Base-by-base conservation (phyloP, 2,888 invertebrate species). In the Ectropis crepuscularia region DNA sequence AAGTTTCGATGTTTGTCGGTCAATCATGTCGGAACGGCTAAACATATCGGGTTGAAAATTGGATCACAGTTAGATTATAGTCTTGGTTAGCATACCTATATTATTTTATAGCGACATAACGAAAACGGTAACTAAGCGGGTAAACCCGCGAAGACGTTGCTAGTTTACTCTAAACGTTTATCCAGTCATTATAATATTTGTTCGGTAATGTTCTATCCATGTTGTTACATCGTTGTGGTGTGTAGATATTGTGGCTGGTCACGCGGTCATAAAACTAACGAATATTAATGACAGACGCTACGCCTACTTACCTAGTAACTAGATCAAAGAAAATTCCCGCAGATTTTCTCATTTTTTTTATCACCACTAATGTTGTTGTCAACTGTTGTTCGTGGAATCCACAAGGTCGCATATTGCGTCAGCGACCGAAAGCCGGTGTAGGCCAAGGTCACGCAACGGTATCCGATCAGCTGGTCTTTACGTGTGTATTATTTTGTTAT, bases 361-460 rank as follows among this genome's bases (percentile, higher is more conserved):
- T 11, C 7, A 36, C 12, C 28, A 6, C 39, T 51, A 61, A 51
- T 57, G 50, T 61, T 54, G 50, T 47, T 58, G 63, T 63, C 63
- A 58, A 53, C 45, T 16, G 43, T 70, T 71, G 58, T 74, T 60
- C 60, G 53, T 39, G 75, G 75, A 75, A 74, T 74, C 68, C 69
- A 72, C 73, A 79, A 82, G 82, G 81, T 74, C 76, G 66, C 16
- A 63, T 67, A 73, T 78, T 79, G 74, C 80, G 77, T 79, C 78
- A 77, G 61, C 69, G 64, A 63, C 76, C 74, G 76, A 81, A 84
- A 81, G 79, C 79, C 72, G 77, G 71, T 82, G 76, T 80, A 74
- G 82, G 85, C 80, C 83, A 86, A 85, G 86, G 85, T 80, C 76
- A 73, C 65, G 67, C 71, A 77, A 74, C 74, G 71, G 75, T 74